Evolutionary conservation across 2,888 invertebrate genomes (phyloP).

Genomic region (Conus canariensis): DNA sequence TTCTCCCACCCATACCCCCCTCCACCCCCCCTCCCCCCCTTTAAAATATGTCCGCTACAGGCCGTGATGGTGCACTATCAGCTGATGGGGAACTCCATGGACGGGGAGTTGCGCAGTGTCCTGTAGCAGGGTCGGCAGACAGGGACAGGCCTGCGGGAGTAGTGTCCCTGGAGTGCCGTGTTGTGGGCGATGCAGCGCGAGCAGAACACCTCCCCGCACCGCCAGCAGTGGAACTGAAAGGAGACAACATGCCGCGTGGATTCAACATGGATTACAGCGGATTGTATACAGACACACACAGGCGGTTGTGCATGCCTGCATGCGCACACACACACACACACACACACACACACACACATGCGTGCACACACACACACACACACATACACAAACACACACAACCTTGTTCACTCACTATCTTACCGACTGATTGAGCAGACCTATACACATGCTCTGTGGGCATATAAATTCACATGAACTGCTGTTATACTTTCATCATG

Average conservation of each 20-base stretch:
- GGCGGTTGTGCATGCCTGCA: background rate
- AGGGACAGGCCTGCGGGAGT: constrained; percentile 89
- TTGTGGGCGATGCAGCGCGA: constrained; percentile 91
- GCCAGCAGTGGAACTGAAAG: constrained; percentile 94
- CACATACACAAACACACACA: no score
- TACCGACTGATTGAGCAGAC: no score
- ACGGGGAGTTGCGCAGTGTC: constrained; percentile 71
- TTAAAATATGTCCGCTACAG: no score
- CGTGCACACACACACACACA: background rate
- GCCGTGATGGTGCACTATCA: constrained; percentile 36
- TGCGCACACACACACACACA: background rate
- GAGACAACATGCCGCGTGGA: background rate
- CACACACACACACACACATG: background rate
- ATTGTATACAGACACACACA: background rate
- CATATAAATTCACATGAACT: no score
- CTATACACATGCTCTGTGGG: no score
- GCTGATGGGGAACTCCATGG: constrained; percentile 65
- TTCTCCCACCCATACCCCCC: no score
- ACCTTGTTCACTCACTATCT: no score
- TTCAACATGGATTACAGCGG: background rate
- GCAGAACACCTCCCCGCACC: constrained; percentile 96
- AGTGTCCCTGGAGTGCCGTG: constrained; percentile 88
- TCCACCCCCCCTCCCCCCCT: no score
- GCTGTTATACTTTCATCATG: no score
- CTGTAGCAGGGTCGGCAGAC: constrained; percentile 91